A percentile compares a stretch with the other conserved stretches of the same genome.
Evolutionary conservation across 2,797 vertebrate species (phyloP).

Genomic region (Hemitrygon akajei): DNA sequence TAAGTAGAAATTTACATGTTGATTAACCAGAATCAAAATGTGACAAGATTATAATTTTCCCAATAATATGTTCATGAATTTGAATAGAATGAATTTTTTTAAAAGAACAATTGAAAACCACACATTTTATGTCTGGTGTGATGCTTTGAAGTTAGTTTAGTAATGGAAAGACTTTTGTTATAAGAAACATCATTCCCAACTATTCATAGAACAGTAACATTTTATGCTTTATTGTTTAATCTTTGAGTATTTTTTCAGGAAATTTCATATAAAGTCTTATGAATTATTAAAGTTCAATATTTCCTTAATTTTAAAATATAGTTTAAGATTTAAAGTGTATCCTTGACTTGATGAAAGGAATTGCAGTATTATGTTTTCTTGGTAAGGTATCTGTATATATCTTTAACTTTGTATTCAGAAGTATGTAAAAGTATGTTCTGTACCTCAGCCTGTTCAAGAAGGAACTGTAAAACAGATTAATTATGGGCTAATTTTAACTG

Average conservation of each 20-base stretch:
- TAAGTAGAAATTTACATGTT: conserved; percentile 4
- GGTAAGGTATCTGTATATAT: not conserved
- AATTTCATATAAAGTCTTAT: not conserved
- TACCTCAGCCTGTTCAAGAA: not conserved
- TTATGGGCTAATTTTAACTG: conserved; percentile 1
- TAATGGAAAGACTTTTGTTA: not conserved
- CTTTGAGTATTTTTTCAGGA: not conserved
- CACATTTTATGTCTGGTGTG: not conserved
- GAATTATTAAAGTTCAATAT: too few relatives aligned
- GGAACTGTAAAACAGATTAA: not conserved
- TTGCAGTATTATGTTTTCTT: not conserved
- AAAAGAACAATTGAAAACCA: not conserved
- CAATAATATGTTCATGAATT: not conserved
- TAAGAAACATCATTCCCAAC: not conserved
- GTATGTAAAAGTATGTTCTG: not conserved
- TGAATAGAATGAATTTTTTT: not conserved
- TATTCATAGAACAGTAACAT: not conserved
- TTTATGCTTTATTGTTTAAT: not conserved
- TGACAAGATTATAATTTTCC: not conserved
- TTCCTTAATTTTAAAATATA: not conserved
- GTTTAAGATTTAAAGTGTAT: not conserved
- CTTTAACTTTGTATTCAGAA: not conserved
- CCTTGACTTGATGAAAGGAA: not conserved
- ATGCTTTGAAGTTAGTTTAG: conserved; percentile 9
- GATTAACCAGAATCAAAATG: not conserved